Evolutionary conservation across 2,797 vertebrate species (phyloP).

Genomic region (Poecilia gillii): DNA sequence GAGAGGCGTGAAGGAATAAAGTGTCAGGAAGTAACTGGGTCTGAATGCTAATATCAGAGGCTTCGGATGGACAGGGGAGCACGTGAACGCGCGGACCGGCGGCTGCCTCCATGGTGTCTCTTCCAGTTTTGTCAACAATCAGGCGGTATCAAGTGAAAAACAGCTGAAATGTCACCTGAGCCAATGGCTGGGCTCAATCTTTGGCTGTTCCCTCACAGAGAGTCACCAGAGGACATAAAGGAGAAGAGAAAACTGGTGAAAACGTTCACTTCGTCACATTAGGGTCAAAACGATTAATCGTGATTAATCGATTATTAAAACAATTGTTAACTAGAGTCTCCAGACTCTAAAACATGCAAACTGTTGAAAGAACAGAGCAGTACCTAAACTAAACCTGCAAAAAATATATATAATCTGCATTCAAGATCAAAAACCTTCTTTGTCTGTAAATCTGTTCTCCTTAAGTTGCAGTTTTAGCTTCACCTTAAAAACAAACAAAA

Average conservation of each 20-base stretch:
- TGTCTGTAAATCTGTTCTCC: no score
- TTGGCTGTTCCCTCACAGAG: conserved; percentile 31
- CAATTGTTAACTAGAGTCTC: no score
- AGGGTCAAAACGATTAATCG: no score
- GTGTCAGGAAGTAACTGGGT: conserved; percentile 76
- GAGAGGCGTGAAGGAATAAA: conserved; percentile 74
- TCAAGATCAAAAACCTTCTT: no score
- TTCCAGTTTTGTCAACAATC: conserved; percentile 77
- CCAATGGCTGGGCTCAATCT: conserved; percentile 60
- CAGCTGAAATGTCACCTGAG: conserved; percentile 74
- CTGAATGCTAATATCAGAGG: conserved; percentile 76
- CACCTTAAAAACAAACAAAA: no score
- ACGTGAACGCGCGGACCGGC: conserved; percentile 4
- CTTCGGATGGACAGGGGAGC: conserved; percentile 44
- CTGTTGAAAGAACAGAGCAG: no score
- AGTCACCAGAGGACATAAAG: conserved; percentile 8
- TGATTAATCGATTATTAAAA: no score
- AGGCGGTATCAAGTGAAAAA: conserved; percentile 69
- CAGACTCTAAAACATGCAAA: no score
- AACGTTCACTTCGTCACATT: conserved; percentile 41
- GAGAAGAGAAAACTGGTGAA: conserved; percentile 18
- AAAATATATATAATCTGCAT: no score
- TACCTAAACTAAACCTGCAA: no score
- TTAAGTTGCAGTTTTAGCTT: no score
- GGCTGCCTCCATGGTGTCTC: conserved; percentile 41